Percentiles rank a stretch among this genome's conserved stretches.
Conservation (phyloP, 2,888 invertebrate genomes). For the Drosophila monieri region DNA sequence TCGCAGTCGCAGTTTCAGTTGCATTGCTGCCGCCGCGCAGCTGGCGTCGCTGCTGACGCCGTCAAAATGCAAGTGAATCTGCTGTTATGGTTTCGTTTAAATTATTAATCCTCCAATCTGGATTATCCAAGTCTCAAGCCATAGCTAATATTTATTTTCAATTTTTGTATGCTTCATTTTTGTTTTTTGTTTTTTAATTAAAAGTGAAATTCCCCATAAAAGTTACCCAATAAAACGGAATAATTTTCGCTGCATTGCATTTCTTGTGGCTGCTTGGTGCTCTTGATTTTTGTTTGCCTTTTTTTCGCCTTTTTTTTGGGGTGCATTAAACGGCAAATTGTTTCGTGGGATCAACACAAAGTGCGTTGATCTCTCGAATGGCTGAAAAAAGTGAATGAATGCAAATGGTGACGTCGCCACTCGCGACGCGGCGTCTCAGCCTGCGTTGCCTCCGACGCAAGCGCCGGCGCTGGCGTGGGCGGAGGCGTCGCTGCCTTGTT, state of each 20-base stretch:
- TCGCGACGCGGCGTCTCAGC: constrained; percentile 34
- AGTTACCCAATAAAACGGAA: constrained; percentile 43
- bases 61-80: constrained; percentile 27
- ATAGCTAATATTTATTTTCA: background rate
- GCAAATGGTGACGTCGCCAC: constrained; percentile 40
- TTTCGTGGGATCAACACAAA: constrained; percentile 77
- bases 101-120: constrained; percentile 4
- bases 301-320: constrained; percentile 52
- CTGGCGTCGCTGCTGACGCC: constrained; percentile 3
- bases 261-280: constrained; percentile 24
- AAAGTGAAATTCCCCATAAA: constrained; percentile 43
- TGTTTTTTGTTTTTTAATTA: constrained; percentile 7
- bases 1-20: constrained; percentile 6
- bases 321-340: constrained; percentile 79
- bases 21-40: constrained; percentile 16
- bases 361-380: constrained; percentile 71
- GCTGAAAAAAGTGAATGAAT: constrained; percentile 72
- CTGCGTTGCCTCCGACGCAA: constrained; percentile 29
- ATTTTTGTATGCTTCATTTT: background rate
- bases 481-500: constrained; percentile 46
- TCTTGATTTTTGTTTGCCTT: constrained; percentile 32
- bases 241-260: constrained; percentile 21
- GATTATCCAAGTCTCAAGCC: constrained; percentile 1
- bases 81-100: constrained; percentile 15
- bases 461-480: constrained; percentile 37